phyloP scores from a whole-genome alignment of 2,113 vertebrate species.

The Gopherus evgoodei region DNA sequence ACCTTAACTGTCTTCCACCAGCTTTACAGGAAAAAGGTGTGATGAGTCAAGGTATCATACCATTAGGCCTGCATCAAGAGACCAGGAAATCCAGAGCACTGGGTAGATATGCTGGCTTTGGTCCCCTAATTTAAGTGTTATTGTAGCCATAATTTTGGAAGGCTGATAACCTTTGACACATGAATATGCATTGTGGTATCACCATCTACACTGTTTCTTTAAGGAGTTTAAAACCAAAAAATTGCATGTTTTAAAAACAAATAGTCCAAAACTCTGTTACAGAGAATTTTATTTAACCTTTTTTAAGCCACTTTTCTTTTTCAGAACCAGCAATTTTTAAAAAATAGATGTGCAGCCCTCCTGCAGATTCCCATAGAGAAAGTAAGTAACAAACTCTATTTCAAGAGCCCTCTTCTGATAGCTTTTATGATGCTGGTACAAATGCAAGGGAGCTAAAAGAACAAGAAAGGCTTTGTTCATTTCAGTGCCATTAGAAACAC shows the following conservation, averaged over 20 bases:
- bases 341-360: background rate
- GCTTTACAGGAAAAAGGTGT: fast-evolving
- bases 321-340: background rate
- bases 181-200: background rate
- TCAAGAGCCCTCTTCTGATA: background rate
- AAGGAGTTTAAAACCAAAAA: background rate
- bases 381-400: background rate
- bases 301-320: background rate
- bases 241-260: background rate
- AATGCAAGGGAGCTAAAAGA: background rate
- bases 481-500: background rate
- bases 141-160: background rate
- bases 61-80: no score
- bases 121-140: background rate
- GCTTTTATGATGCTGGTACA: background rate
- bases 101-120: background rate
- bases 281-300: background rate
- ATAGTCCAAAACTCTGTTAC: background rate
- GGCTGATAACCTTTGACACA: background rate
- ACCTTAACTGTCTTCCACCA: background rate
- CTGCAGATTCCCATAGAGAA: background rate
- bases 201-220: background rate
- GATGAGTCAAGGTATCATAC: background rate
- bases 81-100: background rate
- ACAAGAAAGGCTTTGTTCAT: background rate